Evolutionary conservation across 2,797 vertebrate species (phyloP).

Genomic region (Spatula versicolor): DNA sequence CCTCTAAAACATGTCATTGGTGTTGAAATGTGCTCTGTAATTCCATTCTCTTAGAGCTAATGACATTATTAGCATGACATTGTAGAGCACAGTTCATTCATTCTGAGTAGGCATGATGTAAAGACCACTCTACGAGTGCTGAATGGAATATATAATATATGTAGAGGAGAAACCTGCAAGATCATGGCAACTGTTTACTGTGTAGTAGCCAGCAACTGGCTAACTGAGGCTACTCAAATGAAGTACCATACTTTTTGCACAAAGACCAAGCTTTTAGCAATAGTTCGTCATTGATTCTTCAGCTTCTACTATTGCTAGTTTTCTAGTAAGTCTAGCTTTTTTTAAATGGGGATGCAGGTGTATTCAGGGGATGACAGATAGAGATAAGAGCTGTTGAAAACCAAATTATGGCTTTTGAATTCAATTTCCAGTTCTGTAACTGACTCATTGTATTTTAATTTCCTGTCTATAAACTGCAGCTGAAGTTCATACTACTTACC

Average conservation of each 20-base stretch:
- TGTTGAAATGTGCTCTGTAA: slow-evolving; percentile 26
- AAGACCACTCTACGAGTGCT: slow-evolving; percentile 5
- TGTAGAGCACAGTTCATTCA: background rate
- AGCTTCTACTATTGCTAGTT: background rate
- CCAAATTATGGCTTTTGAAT: slow-evolving; percentile 12
- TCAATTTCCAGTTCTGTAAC: slow-evolving; percentile 28
- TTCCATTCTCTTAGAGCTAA: slow-evolving; percentile 29
- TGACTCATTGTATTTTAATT: slow-evolving; percentile 50
- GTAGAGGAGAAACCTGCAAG: background rate
- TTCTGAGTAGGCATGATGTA: background rate
- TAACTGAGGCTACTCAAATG: background rate
- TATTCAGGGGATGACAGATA: background rate
- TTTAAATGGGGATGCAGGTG: background rate
- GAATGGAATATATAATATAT: background rate
- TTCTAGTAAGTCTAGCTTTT: background rate
- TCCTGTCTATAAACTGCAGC: slow-evolving; percentile 42
- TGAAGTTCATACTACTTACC: slow-evolving; percentile 7
- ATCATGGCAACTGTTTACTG: background rate
- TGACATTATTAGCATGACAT: slow-evolving; percentile 32
- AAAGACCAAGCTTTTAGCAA: slow-evolving; percentile 3
- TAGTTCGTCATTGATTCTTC: background rate
- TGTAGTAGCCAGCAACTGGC: background rate
- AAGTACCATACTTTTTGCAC: background rate
- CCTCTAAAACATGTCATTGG: background rate
- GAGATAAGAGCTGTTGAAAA: slow-evolving; percentile 35